Base-by-base conservation (phyloP, 2,888 invertebrate genomes). In the Gnatocerus cornutus region DNA sequence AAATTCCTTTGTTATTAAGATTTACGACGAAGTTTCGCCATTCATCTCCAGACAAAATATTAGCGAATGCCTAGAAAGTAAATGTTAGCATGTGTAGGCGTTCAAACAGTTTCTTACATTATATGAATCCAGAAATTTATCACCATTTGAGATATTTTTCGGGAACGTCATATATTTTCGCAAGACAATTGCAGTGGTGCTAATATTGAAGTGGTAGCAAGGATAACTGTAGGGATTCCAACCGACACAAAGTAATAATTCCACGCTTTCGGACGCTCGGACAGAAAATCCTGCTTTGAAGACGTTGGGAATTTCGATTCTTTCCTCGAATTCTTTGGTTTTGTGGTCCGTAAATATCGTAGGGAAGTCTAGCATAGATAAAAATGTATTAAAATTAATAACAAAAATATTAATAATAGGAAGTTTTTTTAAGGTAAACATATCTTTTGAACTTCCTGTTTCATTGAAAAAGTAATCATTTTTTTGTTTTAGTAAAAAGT, bases 1-100 rank as follows among this genome's bases (percentile, higher is more conserved):
- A 52, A 16, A 69, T 69, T 16, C 79, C 81, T 64, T 73, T 72
- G 30, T 73, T 73, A 46, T 77, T 75, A 48, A 80, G 71, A 59
- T 69, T 76, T 14, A 83, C 50, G 58, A 76, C 68, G 64, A 82
- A 83, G 68, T 73, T 81, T 63, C 81, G 76, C 84, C 84, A 84
- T 75, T 83, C 82, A 37, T 82, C 77, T 1, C 69, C 71, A 4
- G 80, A 76, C 16, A 82, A 73, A 45, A 83, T 77, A 63, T 78
- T 78, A 12, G 79, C 73, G 72, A 73, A 74, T 33, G 33, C 33
- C n/a, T 16, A 39, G 53, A 3, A 9, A 14, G 13, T 4, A 27
- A 12, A 16, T 46, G 21, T 5, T 10, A 13, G 16, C n/a, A 13
- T 46, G 37, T 33, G 61, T 43, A 41, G n/a, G n/a, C n/a, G n/a